A percentile compares a stretch with the other conserved stretches of the same genome.
Conservation (phyloP, 2,113 vertebrate species). For the Riparia riparia region DNA sequence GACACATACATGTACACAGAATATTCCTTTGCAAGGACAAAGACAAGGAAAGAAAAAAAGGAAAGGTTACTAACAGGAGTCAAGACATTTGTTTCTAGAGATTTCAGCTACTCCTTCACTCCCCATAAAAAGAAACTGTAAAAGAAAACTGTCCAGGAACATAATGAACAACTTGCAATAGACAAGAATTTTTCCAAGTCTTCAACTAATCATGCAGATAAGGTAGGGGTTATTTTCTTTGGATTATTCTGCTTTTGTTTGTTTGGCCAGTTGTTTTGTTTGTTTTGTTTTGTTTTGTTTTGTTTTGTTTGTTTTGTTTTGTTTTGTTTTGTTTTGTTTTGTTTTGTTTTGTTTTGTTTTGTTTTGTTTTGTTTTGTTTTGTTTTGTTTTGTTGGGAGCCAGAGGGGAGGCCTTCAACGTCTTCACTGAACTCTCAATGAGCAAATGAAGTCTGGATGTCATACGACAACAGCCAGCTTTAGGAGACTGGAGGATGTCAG, state of each 20-base stretch:
- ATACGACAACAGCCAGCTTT: background rate
- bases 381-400: accelerated
- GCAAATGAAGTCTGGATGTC: background rate
- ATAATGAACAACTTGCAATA: background rate
- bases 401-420: background rate
- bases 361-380: too few relatives aligned
- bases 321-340: too few relatives aligned
- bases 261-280: background rate
- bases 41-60: background rate
- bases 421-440: background rate
- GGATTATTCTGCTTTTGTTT: background rate
- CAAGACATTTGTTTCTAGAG: background rate
- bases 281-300: too few relatives aligned
- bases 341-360: too few relatives aligned
- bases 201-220: background rate
- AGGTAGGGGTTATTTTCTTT: accelerated
- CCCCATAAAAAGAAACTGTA: background rate
- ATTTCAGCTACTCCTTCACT: background rate
- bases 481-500: background rate
- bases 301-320: too few relatives aligned
- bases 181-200: background rate
- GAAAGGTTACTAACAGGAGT: background rate
- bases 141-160: background rate
- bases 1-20: background rate
- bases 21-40: background rate